phyloP scores from a whole-genome alignment of 1,140 invertebrate genomes.

The Drosophila sucinea region DNA sequence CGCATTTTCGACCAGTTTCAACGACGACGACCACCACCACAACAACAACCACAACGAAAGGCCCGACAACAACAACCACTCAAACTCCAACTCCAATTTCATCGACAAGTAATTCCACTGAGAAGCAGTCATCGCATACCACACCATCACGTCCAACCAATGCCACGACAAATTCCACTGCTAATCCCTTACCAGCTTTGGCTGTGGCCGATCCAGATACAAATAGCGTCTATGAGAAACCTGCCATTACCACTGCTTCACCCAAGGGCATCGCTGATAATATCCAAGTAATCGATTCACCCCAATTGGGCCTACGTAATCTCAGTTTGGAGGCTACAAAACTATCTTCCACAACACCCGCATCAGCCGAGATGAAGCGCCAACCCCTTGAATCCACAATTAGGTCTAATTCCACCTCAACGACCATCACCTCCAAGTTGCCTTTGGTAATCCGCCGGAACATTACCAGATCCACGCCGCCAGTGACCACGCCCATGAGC shows the following conservation, averaged over 20 bases:
- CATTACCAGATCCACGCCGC: conserved; percentile 47
- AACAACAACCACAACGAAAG: conserved; percentile 26
- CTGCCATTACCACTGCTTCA: conserved; percentile 10
- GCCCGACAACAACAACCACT: conserved; percentile 24
- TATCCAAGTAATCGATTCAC: conserved; percentile 69
- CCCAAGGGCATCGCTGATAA: conserved; percentile 39
- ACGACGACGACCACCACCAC: conserved; percentile 40
- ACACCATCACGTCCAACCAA: background rate
- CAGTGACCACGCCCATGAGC: conserved; percentile 50
- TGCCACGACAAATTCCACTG: background rate
- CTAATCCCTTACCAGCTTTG: background rate
- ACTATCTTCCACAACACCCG: conserved; percentile 21
- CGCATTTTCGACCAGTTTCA: conserved; percentile 77
- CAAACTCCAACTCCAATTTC: background rate
- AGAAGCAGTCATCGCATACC: background rate
- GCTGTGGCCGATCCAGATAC: conserved; percentile 43
- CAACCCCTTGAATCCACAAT: conserved; percentile 33
- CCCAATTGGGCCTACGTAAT: conserved; percentile 58
- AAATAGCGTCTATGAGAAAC: conserved; percentile 72
- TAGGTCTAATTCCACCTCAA: conserved; percentile 8
- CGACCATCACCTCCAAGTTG: conserved; percentile 26
- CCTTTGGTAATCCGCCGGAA: conserved; percentile 36
- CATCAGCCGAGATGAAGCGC: conserved; percentile 9
- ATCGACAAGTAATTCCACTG: conserved; percentile 30
- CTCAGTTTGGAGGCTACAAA: conserved; percentile 29